Percentiles rank a stretch among this genome's conserved stretches.
phyloP scores from a whole-genome alignment of 2,888 invertebrate genomes.

The Dolomedes plantarius region DNA sequence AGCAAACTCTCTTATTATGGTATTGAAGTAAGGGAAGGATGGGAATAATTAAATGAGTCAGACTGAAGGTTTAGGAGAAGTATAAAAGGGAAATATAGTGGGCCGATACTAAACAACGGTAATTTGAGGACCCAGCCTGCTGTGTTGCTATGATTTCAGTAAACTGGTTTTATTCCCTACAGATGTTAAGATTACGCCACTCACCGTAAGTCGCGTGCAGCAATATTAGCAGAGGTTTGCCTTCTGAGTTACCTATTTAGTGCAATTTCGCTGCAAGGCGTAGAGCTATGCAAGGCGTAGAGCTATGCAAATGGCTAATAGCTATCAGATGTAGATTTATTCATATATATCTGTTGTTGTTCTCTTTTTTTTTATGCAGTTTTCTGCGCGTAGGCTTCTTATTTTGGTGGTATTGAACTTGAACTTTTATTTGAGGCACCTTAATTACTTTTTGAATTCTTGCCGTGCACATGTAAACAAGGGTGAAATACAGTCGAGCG shows the following conservation, averaged over 20 bases:
- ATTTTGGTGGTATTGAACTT: no score
- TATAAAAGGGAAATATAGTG: constrained; percentile 23
- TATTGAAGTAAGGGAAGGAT: neutral
- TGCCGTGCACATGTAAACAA: no score
- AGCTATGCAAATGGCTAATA: no score
- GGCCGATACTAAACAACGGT: constrained; percentile 54
- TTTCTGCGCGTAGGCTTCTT: no score
- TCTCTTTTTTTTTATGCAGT: no score
- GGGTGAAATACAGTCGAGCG: no score
- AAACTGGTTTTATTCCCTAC: constrained; percentile 60
- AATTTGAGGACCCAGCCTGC: constrained; percentile 11
- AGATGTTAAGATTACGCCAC: constrained; percentile 48
- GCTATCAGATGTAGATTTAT: no score
- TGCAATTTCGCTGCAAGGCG: constrained; percentile 23
- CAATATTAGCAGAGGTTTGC: constrained; percentile 29
- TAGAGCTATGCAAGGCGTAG: constrained; percentile 4
- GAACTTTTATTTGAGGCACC: no score
- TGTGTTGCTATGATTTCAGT: constrained; percentile 24
- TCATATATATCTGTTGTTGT: no score
- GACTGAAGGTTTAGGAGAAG: constrained; percentile 12
- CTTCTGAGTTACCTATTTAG: constrained; percentile 34
- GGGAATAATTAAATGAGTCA: neutral
- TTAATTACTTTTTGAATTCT: no score
- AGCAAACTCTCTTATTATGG: neutral
- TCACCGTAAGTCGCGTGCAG: constrained; percentile 42